Percentiles rank a stretch among this genome's conserved stretches.
Conservation (phyloP, 2,797 vertebrate genomes). For the Tympanoctomys barrerae region DNA sequence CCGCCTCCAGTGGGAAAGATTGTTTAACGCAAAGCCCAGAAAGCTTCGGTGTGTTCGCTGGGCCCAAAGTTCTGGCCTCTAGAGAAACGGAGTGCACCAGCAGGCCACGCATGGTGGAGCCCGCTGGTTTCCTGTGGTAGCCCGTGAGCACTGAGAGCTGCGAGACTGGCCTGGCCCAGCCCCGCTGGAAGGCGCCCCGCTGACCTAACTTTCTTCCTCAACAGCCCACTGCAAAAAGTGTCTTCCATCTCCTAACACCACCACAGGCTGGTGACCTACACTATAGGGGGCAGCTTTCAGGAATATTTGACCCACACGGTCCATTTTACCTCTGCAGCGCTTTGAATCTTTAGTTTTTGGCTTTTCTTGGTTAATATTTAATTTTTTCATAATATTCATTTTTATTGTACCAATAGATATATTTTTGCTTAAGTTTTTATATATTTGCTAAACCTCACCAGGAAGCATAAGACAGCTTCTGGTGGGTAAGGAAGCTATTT, state of each 20-base stretch:
- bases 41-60: no score
- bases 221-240: fast-evolving
- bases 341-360: background rate
- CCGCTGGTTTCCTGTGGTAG: background rate
- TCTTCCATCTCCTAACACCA: fast-evolving
- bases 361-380: background rate
- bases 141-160: background rate
- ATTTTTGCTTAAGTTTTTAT: background rate
- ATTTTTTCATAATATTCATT: background rate
- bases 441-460: background rate
- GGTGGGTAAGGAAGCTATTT: background rate
- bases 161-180: background rate
- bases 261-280: background rate
- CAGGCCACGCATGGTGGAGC: fast-evolving
- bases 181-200: fast-evolving
- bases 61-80: background rate
- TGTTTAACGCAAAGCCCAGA: no score
- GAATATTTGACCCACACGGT: no score
- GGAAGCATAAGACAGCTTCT: background rate
- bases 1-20: no score
- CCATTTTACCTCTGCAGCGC: background rate
- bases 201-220: background rate
- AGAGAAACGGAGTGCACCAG: no score
- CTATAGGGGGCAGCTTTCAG: fast-evolving
- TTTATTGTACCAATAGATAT: background rate